Percentiles rank a stretch among this genome's conserved stretches.
phyloP scores from a whole-genome alignment of 2,888 invertebrate genomes.

The Morpho helenor region DNA sequence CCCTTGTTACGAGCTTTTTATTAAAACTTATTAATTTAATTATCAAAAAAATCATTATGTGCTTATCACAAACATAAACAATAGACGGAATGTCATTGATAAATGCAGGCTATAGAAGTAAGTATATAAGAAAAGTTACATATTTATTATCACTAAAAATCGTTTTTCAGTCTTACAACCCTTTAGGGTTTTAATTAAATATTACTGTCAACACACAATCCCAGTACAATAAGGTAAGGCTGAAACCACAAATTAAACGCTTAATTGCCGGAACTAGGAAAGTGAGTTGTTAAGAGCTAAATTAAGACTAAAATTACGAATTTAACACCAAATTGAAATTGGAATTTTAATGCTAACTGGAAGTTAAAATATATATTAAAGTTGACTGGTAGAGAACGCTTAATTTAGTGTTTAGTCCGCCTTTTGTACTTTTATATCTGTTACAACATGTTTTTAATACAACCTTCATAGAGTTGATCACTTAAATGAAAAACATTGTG shows the following conservation, averaged over 20 bases:
- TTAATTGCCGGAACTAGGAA: neutral
- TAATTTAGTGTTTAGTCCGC: too few species aligned
- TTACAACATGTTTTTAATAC: too few species aligned
- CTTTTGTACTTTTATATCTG: too few species aligned
- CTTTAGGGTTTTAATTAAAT: conserved; percentile 2
- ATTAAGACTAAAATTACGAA: neutral
- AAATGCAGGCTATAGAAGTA: too few species aligned
- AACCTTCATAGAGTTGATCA: too few species aligned
- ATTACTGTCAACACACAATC: neutral
- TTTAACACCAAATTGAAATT: neutral
- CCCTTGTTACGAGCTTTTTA: too few species aligned
- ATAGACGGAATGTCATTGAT: too few species aligned
- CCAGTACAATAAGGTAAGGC: neutral
- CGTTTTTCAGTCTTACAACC: neutral
- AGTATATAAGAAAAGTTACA: neutral
- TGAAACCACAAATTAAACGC: neutral
- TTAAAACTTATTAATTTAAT: too few species aligned
- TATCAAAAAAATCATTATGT: too few species aligned
- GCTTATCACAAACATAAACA: too few species aligned
- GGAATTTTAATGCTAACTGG: neutral
- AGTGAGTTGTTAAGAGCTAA: neutral
- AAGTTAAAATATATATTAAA: neutral
- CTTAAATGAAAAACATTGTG: too few species aligned
- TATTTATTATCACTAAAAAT: neutral
- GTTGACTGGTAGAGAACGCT: too few species aligned